phyloP scores from a whole-genome alignment of 2,888 invertebrate species.

The Eutolmus rufibarbis region DNA sequence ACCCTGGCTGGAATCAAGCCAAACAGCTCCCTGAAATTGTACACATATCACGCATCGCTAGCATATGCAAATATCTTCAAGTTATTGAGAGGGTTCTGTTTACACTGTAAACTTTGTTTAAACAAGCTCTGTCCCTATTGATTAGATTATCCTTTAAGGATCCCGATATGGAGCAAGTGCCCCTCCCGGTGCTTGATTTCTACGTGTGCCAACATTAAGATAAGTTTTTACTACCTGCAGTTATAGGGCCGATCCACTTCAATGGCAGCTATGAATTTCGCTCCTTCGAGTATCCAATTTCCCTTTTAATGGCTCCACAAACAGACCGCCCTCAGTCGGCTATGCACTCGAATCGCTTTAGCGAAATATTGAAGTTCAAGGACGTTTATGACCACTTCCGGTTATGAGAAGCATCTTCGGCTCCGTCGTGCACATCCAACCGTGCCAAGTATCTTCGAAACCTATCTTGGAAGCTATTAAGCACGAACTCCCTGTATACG shows the following conservation, averaged over 20 bases:
- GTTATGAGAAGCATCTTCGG: neutral
- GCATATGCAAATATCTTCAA: constrained; percentile 44
- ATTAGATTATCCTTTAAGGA: constrained; percentile 40
- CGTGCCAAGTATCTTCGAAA: neutral
- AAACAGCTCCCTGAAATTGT: constrained; percentile 37
- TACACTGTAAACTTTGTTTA: constrained; percentile 44
- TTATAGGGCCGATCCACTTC: neutral
- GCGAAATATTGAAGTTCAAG: neutral
- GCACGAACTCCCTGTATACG: neutral
- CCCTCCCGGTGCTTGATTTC: constrained; percentile 1
- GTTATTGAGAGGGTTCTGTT: constrained; percentile 45
- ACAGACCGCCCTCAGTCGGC: neutral
- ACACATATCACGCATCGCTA: constrained; percentile 46
- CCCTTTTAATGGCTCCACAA: neutral
- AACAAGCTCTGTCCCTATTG: constrained; percentile 39
- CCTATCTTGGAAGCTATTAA: neutral
- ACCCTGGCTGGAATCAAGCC: constrained; percentile 14
- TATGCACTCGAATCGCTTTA: neutral
- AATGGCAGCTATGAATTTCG: neutral
- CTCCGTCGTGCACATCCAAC: neutral
- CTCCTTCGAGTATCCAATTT: neutral
- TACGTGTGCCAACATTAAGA: constrained; percentile 14
- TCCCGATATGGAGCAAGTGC: neutral
- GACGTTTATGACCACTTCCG: neutral
- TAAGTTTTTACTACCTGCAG: constrained; percentile 12